These are phyloP conservation scores for Pristionchus fissidentatus DNA, from an alignment of 2,888 invertebrate species.

Conservation along the genomic window DNA sequence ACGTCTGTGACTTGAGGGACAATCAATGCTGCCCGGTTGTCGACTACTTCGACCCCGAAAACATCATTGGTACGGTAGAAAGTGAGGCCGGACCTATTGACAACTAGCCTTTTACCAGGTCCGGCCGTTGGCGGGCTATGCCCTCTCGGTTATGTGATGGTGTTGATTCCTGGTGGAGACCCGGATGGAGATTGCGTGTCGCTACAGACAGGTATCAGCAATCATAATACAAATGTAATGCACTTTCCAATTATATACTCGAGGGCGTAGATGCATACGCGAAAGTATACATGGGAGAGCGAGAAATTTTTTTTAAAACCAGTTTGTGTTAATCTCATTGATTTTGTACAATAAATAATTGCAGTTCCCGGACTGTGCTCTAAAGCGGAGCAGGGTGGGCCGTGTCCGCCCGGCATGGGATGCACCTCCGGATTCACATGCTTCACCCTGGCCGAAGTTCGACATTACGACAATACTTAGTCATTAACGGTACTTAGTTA, in stretches of 20 bases:
- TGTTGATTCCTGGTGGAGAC: conserved; percentile 58
- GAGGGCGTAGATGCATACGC: no score
- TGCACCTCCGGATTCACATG: conserved; percentile 67
- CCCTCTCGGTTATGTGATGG: conserved; percentile 61
- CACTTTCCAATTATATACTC: no score
- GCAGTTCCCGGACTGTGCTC: conserved; percentile 63
- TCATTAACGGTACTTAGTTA: no score
- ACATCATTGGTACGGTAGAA: conserved; percentile 53
- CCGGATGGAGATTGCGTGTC: conserved; percentile 61
- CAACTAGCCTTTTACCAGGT: conserved; percentile 28
- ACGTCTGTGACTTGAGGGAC: conserved; percentile 61
- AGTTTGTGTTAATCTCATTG: no score
- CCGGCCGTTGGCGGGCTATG: conserved; percentile 65
- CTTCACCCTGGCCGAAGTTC: conserved; percentile 56
- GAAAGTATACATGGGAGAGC: no score
- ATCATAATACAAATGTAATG: not conserved
- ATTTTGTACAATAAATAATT: no score
- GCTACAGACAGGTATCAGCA: conserved; percentile 55
- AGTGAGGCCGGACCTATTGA: no score
- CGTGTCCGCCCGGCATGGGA: conserved; percentile 59
- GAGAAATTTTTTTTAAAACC: no score
- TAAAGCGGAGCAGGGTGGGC: conserved; percentile 57
- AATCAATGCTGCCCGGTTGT: conserved; percentile 66
- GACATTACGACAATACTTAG: no score
- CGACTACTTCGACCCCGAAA: conserved; percentile 48